These are phyloP conservation scores for Paguma larvata DNA, from an alignment of 2,797 vertebrate species.

Conservation along the genomic window DNA sequence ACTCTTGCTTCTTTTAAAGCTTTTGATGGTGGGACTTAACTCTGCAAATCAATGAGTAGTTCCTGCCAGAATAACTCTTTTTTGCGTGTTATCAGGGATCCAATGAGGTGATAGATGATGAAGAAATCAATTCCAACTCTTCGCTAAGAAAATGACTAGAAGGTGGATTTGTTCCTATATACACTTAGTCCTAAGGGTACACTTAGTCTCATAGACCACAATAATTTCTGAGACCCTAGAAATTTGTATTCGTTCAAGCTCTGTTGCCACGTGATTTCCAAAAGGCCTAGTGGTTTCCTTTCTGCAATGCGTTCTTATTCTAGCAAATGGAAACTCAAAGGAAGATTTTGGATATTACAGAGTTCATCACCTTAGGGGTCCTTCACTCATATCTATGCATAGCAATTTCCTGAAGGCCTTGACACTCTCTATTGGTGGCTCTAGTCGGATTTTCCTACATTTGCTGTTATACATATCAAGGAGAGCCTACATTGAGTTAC, in stretches of 20 bases:
- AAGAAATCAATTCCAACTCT: not conserved
- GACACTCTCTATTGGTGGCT: not conserved
- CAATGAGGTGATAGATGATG: not conserved
- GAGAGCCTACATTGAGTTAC: not conserved
- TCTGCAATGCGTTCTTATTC: not conserved
- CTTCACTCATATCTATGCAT: not conserved
- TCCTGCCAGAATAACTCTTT: not conserved
- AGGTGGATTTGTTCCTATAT: not conserved
- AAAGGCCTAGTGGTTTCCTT: not conserved
- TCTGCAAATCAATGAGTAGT: not conserved
- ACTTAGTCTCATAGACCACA: not conserved
- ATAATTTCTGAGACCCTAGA: not conserved
- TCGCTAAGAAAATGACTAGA: not conserved
- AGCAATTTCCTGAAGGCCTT: not conserved
- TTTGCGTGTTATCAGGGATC: not conserved
- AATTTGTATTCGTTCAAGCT: not conserved
- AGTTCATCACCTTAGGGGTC: not conserved
- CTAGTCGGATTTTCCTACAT: not conserved
- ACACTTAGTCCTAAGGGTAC: not conserved
- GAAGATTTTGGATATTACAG: not conserved
- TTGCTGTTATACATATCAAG: not conserved
- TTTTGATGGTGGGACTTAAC: not conserved
- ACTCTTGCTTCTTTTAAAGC: not conserved
- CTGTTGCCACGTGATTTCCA: not conserved
- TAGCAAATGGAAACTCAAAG: not conserved